Evolutionary conservation across 2,797 vertebrate genomes (phyloP).

Genomic region (Loris lydekkerianus): DNA sequence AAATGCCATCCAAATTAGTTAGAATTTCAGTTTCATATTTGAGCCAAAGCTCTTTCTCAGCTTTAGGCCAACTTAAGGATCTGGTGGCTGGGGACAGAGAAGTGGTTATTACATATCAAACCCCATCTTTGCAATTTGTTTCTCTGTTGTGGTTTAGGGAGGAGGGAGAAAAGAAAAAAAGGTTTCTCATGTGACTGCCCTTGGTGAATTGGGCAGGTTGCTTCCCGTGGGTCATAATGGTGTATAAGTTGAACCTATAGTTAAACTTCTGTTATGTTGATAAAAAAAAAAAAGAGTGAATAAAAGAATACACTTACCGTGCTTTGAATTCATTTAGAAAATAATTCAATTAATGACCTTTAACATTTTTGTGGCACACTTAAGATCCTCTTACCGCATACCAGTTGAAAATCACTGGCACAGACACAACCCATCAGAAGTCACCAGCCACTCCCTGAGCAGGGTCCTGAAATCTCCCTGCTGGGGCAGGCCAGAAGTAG

Average conservation of each 20-base stretch:
- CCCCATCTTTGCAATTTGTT: background rate
- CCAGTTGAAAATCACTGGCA: too few species aligned
- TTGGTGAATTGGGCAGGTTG: background rate
- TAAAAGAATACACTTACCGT: too few species aligned
- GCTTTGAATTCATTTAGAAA: too few species aligned
- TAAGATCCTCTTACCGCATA: too few species aligned
- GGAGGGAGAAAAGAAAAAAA: background rate
- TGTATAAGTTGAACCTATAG: too few species aligned
- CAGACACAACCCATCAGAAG: background rate
- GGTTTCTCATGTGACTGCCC: background rate
- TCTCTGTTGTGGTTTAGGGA: background rate
- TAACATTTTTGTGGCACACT: too few species aligned
- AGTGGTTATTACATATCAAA: background rate
- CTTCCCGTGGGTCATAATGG: background rate
- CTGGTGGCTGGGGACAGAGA: background rate
- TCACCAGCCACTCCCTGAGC: background rate
- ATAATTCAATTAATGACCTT: too few species aligned
- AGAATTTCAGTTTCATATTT: background rate
- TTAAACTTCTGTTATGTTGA: too few species aligned
- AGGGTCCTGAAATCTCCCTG: background rate
- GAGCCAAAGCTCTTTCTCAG: background rate
- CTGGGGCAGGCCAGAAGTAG: background rate
- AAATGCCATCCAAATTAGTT: conserved; percentile 17
- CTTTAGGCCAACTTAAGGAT: background rate
- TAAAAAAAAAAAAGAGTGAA: too few species aligned